These are phyloP conservation scores for Brachyrhaphis roseni DNA, from an alignment of 2,797 vertebrate species.

Conservation along the genomic window DNA sequence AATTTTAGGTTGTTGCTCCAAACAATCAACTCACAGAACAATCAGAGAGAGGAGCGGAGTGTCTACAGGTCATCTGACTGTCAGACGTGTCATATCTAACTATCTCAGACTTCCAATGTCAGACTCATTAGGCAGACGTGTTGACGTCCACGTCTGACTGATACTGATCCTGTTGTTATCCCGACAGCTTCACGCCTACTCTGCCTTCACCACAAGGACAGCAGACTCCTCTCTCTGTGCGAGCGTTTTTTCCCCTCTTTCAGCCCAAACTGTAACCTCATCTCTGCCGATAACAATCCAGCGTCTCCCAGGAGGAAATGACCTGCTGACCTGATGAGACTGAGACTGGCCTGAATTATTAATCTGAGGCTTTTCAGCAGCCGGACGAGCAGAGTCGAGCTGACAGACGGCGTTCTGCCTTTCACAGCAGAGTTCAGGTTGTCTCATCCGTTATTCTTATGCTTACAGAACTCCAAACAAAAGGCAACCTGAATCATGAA, in stretches of 20 bases:
- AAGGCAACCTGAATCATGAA: background rate
- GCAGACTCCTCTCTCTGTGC: slow-evolving; percentile 49
- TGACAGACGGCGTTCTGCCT: slow-evolving; percentile 1
- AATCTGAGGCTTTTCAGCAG: slow-evolving; percentile 30
- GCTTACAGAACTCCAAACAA: background rate
- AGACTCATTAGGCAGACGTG: slow-evolving; percentile 63
- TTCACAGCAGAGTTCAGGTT: background rate
- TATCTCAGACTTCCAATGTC: slow-evolving; percentile 30
- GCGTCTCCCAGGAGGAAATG: slow-evolving; percentile 21
- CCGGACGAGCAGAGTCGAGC: background rate
- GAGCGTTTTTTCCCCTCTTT: slow-evolving; percentile 56
- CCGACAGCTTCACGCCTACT: slow-evolving; percentile 47
- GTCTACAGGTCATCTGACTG: slow-evolving; percentile 12
- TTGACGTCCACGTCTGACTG: slow-evolving; percentile 50
- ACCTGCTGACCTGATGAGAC: slow-evolving; percentile 46
- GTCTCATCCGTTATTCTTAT: background rate
- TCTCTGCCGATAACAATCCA: slow-evolving; percentile 58
- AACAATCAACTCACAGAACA: background rate
- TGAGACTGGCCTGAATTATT: slow-evolving; percentile 59
- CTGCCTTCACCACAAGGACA: slow-evolving; percentile 58
- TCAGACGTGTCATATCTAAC: background rate
- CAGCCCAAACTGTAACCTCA: slow-evolving; percentile 69
- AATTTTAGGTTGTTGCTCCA: background rate
- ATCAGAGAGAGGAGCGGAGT: background rate
- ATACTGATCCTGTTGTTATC: slow-evolving; percentile 50